Evolutionary conservation across 2,888 invertebrate genomes (phyloP), one percentile per base, ranked within the genome.

Genomic region (Leptopilina drosophilae): DNA sequence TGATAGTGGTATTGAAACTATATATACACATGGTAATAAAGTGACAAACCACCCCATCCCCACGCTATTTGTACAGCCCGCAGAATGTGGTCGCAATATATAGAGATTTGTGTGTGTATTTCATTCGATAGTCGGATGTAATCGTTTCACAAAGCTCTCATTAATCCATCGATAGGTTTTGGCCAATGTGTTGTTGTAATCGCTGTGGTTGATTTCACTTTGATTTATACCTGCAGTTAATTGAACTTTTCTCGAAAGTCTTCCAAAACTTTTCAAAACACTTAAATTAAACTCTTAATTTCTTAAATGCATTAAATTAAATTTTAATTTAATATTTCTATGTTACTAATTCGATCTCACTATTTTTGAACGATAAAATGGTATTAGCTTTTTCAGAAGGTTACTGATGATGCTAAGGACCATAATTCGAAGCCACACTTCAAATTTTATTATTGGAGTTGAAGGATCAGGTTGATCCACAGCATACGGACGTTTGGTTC

Each of bases 91-190:
- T 65, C 7, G 15, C 66, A 14, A 9, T 9, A 66, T 66, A 14
- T 42, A 42, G 40, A 49, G 46, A 20, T 49, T 11, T 49, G 49
- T 49, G 12, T 12, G 14, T 67, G 49, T 67, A 67, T 67, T 67
- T 67, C 7, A 67, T 49, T 49, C 20, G 67, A 67, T 49, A 49
- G 67, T 49, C 46, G 67, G 67, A 67, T 67, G 46, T 67, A 67
- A 67, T 67, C 67, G 49, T 26, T 67, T 67, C 20, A 49, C 12
- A 67, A 67, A 49, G 49, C 46, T 67, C 49, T 20, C 49, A 67
- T 67, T 67, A 67, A 67, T 67, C 49, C 67, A 67, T 67, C 67
- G 67, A 67, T 67, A 12, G 15, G 26, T 67, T 67, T 33, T 67
- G 46, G 20, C 20, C 67, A 67, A 20, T 49, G 67, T 9, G 26